A percentile compares a stretch with the other conserved stretches of the same genome.
phyloP scores from a whole-genome alignment of 2,797 vertebrate genomes.

The Dallia pectoralis region DNA sequence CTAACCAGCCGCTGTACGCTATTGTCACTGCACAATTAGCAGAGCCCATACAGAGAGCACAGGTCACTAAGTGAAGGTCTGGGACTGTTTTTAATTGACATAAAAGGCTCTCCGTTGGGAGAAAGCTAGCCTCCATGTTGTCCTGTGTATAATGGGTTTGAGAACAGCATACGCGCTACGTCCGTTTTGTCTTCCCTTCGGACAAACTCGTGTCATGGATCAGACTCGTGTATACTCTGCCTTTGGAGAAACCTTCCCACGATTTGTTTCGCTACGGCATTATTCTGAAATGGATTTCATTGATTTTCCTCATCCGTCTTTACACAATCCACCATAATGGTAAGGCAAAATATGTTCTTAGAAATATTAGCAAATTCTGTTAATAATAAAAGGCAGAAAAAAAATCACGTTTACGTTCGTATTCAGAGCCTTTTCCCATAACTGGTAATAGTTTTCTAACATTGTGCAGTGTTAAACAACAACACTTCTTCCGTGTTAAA shows the following conservation, averaged over 20 bases:
- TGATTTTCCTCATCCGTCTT: too few relatives aligned
- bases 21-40: slow-evolving; percentile 33
- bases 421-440: too few relatives aligned
- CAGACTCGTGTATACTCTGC: neutral
- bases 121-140: neutral
- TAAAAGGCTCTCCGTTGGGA: neutral
- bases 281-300: too few relatives aligned
- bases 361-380: too few relatives aligned
- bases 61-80: neutral
- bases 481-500: too few relatives aligned
- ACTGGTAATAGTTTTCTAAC: too few relatives aligned
- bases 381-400: too few relatives aligned
- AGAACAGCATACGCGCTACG: neutral
- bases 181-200: neutral
- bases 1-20: slow-evolving; percentile 27
- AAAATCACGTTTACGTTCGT: too few relatives aligned
- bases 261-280: too few relatives aligned
- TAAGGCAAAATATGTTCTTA: too few relatives aligned
- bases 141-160: neutral
- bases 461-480: too few relatives aligned
- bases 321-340: too few relatives aligned
- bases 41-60: neutral
- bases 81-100: slow-evolving; percentile 5
- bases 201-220: neutral
- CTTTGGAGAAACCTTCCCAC: neutral